A percentile compares a stretch with the other conserved stretches of the same genome.
Evolutionary conservation across 2,797 vertebrate genomes (phyloP).

Genomic region (Distichodus sexfasciatus): DNA sequence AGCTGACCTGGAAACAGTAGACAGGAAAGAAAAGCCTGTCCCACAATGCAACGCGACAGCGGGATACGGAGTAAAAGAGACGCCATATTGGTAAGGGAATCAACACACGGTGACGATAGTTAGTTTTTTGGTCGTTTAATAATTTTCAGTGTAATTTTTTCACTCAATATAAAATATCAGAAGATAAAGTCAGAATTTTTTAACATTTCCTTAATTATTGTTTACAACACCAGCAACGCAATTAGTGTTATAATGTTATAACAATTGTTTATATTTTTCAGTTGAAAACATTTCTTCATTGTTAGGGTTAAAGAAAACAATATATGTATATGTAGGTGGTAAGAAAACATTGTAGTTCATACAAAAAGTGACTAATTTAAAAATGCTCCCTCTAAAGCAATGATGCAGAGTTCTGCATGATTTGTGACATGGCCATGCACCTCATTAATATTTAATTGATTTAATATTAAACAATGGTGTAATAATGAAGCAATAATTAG

Average conservation of each 20-base stretch:
- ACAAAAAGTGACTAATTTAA: background rate
- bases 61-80: background rate
- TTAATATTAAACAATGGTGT: background rate
- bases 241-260: too few relatives aligned
- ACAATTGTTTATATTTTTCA: too few relatives aligned
- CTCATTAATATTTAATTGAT: background rate
- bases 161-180: too few relatives aligned
- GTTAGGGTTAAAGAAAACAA: too few relatives aligned
- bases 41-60: conserved; percentile 45
- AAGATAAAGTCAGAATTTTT: too few relatives aligned
- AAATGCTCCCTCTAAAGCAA: background rate
- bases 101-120: background rate
- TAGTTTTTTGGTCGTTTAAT: too few relatives aligned
- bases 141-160: too few relatives aligned
- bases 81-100: conserved; percentile 46
- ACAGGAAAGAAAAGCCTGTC: background rate
- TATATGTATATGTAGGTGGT: too few relatives aligned
- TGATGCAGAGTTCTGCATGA: background rate
- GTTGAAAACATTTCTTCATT: too few relatives aligned
- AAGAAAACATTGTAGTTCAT: background rate
- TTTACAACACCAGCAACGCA: too few relatives aligned
- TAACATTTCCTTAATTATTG: too few relatives aligned
- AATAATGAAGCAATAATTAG: background rate
- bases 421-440: background rate
- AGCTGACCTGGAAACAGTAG: conserved; percentile 38